Percentiles rank a stretch among this genome's conserved stretches.
phyloP scores from a whole-genome alignment of 2,113 vertebrate genomes.

The Oreotragus oreotragus region DNA sequence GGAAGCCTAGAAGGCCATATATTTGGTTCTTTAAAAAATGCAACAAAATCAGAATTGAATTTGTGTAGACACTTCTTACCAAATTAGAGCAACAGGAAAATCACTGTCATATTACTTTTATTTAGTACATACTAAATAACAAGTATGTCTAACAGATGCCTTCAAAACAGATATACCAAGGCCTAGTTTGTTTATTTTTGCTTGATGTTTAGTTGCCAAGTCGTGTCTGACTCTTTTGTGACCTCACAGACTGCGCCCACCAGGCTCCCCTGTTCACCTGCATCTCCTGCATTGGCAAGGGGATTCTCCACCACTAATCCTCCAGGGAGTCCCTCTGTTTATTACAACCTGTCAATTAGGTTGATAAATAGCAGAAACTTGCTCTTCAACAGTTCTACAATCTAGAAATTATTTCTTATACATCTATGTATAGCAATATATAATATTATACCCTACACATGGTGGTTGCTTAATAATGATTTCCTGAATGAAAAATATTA shows the following conservation, averaged over 20 bases:
- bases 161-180: neutral
- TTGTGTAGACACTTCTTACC: neutral
- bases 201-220: neutral
- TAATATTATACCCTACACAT: neutral
- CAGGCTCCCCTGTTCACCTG: neutral
- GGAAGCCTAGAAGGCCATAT: neutral
- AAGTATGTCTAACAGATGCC: neutral
- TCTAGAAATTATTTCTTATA: neutral
- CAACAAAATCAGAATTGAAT: slow-evolving; percentile 37
- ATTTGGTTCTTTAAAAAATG: slow-evolving; percentile 46
- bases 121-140: slow-evolving; percentile 36
- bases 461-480: neutral
- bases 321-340: neutral
- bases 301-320: neutral
- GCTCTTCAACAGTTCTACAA: neutral
- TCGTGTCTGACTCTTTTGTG: neutral
- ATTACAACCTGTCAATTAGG: neutral
- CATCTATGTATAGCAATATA: neutral
- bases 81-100: slow-evolving; percentile 2
- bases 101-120: neutral
- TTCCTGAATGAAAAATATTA: neutral
- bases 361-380: neutral
- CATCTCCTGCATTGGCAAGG: neutral
- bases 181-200: neutral
- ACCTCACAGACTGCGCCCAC: neutral